Base-by-base conservation (phyloP, 64 coral and sea anemone genomes). In the Actinia tenebrosa region DNA sequence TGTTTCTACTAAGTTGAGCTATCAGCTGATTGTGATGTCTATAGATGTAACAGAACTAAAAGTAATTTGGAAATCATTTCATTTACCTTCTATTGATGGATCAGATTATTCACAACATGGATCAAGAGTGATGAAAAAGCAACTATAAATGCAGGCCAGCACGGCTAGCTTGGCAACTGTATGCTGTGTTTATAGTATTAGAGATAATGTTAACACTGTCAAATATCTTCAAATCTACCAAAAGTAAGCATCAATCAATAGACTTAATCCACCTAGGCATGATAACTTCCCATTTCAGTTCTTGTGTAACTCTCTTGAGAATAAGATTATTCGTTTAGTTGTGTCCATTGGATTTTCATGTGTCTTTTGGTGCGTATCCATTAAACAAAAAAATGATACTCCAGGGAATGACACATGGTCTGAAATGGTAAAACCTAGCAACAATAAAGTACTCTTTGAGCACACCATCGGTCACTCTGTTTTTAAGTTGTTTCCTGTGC, bases 161-260 rank as follows among this genome's bases (percentile, higher is more conserved):
- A 61, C 79, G 94, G 68, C 88, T 93, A 93, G 86, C 87, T 89
- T 96, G 94, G 78, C 94, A 92, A 96, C 94, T 96, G 94, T 96
- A 86, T 93, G 94, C 94, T 96, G 94, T 93, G 94, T 96, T 96
- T 95, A 96, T 91, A 92, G 87, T 91, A 96, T 81, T 87, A 87
- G 88, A 78, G 91, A 93, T 80, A 86, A 64, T 50, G 56, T 87
- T 92, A 81, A 93, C 78, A 87, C 83, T 53, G 87, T 90, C 50
- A 83, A 75, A 75, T 75, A 75, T 75, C 69, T 75, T 42, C 69
- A 75, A 25, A 66, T 11, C 69, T 75, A 75, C 25, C 22, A 75
- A 26, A 75, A 42, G 3, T 10, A 75, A 42, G 3, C 25, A 75
- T 75, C 3, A 75, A 27, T 27, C 22, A 30, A 75, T 20, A 23